Evolutionary conservation across 2,888 invertebrate genomes (phyloP), one percentile per base, ranked within the genome.

Genomic region (Lycaena phlaeas): DNA sequence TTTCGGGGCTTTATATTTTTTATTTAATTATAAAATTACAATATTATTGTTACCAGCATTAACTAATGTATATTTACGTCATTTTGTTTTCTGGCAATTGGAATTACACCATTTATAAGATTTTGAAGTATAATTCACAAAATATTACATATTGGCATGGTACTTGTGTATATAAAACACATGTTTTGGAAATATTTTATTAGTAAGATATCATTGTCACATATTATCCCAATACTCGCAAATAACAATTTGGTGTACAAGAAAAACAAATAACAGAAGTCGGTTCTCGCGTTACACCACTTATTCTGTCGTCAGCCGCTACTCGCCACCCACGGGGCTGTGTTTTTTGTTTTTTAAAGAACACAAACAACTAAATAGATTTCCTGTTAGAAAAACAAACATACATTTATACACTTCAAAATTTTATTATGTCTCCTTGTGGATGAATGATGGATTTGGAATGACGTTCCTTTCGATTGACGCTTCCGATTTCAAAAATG

Each of bases 351-450:
- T 61, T 79, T 82, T 78, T 75, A 71, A 59, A 46, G 57, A 64
- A 61, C 64, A 74, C 73, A 74, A 59, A 55, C 64, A 68, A 68
- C 74, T 67, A 71, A 72, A 77, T 79, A 79, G 61, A 64, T 79
- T 82, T 84, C 81, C 81, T 78, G 81, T 72, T 77, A 77, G 69
- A 82, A 82, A 81, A 79, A 82, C 82, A 78, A 82, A 82, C 70
- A 78, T 61, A 64, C 68, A 65, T 76, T 79, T 81, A 82, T 84
- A 71, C 76, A 77, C 68, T 77, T 63, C 61, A 58, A 72, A 66
- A 75, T 71, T 66, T 49, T 40, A 40, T 38, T 44, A 45, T 64
- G 65, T 67, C 78, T 81, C 56, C 70, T 82, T 79, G 64, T 59
- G 67, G 66, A 68, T 82, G 82, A 82, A 56, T 81, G 79, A 84